These are phyloP conservation scores for Brachionichthys hirsutus DNA, from an alignment of 2,113 vertebrate species.

Conservation along the genomic window DNA sequence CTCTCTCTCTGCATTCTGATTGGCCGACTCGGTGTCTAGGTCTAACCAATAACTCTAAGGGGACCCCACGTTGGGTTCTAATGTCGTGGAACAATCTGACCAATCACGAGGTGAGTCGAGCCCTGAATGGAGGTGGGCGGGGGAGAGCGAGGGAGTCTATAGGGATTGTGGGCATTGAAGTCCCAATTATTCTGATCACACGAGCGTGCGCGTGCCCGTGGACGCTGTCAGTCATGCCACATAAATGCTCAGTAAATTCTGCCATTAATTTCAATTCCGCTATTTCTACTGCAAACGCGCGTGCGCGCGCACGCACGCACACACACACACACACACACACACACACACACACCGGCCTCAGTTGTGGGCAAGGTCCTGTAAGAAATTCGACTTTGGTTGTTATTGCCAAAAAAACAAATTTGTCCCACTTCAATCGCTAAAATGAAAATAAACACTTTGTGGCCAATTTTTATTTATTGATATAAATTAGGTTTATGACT, in stretches of 20 bases:
- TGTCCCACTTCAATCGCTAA: constrained; percentile 33
- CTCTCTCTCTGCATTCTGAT: constrained; percentile 43
- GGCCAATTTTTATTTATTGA: constrained; percentile 2
- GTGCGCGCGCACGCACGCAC: constrained; percentile 9
- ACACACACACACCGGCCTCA: constrained; percentile 23
- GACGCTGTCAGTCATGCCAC: constrained; percentile 75
- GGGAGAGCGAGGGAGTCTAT: constrained; percentile 61
- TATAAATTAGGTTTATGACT: constrained; percentile 14
- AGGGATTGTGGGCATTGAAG: constrained; percentile 84
- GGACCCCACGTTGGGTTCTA: constrained; percentile 77
- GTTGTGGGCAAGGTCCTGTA: constrained; percentile 19
- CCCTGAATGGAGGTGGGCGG: constrained; percentile 59
- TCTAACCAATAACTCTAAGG: constrained; percentile 52
- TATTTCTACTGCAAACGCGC: constrained; percentile 34
- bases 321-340: constrained; percentile 15
- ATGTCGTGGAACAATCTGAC: constrained; percentile 36
- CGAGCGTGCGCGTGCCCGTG: constrained; percentile 8
- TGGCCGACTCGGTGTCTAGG: constrained; percentile 31
- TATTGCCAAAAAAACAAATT: not conserved
- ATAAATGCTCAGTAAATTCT: constrained; percentile 77
- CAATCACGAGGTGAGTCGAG: constrained; percentile 51
- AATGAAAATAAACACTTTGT: constrained; percentile 26
- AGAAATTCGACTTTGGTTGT: constrained; percentile 24
- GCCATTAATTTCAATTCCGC: constrained; percentile 69
- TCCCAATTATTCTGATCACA: constrained; percentile 77